Conservation (phyloP, 2,888 invertebrate species). For the Adelognathus sp. region DNA sequence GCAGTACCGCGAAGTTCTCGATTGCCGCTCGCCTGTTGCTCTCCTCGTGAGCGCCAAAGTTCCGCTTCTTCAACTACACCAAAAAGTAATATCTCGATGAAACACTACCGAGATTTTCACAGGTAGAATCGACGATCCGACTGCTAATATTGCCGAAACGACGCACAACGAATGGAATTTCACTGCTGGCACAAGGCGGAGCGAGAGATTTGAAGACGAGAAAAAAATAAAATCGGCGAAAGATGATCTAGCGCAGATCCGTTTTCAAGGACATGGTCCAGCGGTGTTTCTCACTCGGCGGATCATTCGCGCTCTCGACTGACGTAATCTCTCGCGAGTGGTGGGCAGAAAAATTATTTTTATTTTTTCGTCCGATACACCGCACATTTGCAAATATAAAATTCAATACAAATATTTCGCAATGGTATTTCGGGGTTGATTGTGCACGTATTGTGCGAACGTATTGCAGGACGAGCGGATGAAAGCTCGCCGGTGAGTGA, state of each 20-base stretch:
- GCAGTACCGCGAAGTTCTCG: not conserved
- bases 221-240: not conserved
- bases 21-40: constrained; percentile 34
- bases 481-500: constrained; percentile 45
- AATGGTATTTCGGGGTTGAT: not conserved
- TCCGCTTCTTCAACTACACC: not conserved
- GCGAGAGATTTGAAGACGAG: not conserved
- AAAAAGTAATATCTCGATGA: not conserved
- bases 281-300: not conserved
- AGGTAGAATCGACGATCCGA: not conserved
- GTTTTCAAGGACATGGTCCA: not conserved
- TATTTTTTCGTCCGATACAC: not conserved
- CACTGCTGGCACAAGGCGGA: not conserved
- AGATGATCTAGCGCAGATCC: not conserved
- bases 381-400: not conserved
- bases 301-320: not conserved
- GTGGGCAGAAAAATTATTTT: too few relatives aligned
- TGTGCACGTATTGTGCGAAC: not conserved
- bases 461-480: constrained; percentile 3
- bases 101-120: not conserved
- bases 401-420: too few relatives aligned
- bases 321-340: not conserved
- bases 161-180: not conserved
- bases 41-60: constrained; percentile 6
- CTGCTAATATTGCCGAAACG: not conserved